Evolutionary conservation across 1,140 invertebrate genomes (phyloP).

Genomic region (Achatina immaculata): DNA sequence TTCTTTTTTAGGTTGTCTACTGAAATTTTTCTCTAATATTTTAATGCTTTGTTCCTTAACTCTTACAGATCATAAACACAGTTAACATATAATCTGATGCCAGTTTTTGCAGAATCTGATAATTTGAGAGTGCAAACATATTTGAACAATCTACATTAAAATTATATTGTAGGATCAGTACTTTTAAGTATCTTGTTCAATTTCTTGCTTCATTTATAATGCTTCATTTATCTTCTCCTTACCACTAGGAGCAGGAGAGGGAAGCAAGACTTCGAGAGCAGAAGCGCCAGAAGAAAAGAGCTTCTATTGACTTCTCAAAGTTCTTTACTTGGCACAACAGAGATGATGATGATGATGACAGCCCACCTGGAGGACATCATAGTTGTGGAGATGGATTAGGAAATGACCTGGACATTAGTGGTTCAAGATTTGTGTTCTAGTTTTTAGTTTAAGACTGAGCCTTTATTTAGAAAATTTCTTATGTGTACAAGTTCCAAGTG

Average conservation of each 20-base stretch:
- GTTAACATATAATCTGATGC: no score
- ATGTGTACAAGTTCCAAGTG: no score
- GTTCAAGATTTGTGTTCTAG: slow-evolving; percentile 62
- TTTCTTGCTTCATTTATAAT: not conserved
- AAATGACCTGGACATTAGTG: slow-evolving; percentile 51
- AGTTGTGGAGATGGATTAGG: slow-evolving; percentile 52
- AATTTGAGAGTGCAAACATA: no score
- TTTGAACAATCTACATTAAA: no score
- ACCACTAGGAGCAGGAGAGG: slow-evolving; percentile 59
- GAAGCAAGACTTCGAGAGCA: slow-evolving; percentile 45
- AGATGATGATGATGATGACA: slow-evolving; percentile 49
- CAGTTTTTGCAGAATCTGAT: no score
- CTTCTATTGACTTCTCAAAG: slow-evolving; percentile 42
- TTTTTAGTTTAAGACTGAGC: not conserved
- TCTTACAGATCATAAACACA: no score
- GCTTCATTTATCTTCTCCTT: not conserved
- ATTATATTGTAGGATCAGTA: no score
- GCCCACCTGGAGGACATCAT: slow-evolving; percentile 44
- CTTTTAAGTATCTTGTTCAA: no score
- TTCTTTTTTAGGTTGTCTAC: not conserved
- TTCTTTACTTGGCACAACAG: slow-evolving; percentile 50
- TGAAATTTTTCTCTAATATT: not conserved
- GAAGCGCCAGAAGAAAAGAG: slow-evolving; percentile 36
- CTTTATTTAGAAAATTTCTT: no score
- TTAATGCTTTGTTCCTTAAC: no score